Percentiles rank a stretch among this genome's conserved stretches.
Conservation (phyloP, 1,140 invertebrate genomes). For the Zaprionus ornatus region DNA sequence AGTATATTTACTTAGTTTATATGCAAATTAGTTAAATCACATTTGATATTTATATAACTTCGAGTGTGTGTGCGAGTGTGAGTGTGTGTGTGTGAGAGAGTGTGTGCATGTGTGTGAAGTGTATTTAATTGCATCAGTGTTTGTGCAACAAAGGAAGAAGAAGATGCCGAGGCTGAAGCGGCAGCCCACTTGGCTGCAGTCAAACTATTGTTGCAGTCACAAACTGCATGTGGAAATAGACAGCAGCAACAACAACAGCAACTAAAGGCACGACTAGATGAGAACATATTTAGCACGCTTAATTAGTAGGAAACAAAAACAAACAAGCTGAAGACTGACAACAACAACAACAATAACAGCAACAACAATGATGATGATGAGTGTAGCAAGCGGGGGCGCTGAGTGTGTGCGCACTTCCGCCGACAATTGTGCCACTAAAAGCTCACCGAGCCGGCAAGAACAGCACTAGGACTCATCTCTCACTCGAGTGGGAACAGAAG, state of each 20-base stretch:
- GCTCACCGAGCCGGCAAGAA: slow-evolving; percentile 8
- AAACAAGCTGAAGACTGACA: slow-evolving; percentile 21
- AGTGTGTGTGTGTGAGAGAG: slow-evolving; percentile 1
- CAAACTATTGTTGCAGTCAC: slow-evolving; percentile 83
- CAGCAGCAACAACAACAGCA: slow-evolving; percentile 7
- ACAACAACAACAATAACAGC: slow-evolving; percentile 31
- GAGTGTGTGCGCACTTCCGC: slow-evolving; percentile 75
- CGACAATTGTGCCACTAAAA: slow-evolving; percentile 68
- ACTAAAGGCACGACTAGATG: slow-evolving; percentile 20
- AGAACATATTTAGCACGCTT: slow-evolving; percentile 79
- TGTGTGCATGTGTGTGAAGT: slow-evolving; percentile 30
- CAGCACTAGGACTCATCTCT: slow-evolving; percentile 11
- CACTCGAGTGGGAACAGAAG: neutral
- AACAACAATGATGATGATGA: slow-evolving; percentile 18
- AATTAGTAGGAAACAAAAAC: slow-evolving; percentile 74
- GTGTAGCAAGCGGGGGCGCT: slow-evolving; percentile 10
- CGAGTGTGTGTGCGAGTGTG: neutral
- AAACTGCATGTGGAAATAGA: slow-evolving; percentile 77
- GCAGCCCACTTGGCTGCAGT: slow-evolving; percentile 56
- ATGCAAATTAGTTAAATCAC: slow-evolving; percentile 58
- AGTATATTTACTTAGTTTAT: slow-evolving; percentile 52
- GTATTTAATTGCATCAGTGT: slow-evolving; percentile 47
- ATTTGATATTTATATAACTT: slow-evolving; percentile 17
- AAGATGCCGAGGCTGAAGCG: neutral
- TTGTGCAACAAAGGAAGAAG: slow-evolving; percentile 26